Evolutionary conservation across 2,113 vertebrate species (phyloP), one percentile per base, ranked within the genome.

Genomic region (Stomatorhinus ivindoensis): DNA sequence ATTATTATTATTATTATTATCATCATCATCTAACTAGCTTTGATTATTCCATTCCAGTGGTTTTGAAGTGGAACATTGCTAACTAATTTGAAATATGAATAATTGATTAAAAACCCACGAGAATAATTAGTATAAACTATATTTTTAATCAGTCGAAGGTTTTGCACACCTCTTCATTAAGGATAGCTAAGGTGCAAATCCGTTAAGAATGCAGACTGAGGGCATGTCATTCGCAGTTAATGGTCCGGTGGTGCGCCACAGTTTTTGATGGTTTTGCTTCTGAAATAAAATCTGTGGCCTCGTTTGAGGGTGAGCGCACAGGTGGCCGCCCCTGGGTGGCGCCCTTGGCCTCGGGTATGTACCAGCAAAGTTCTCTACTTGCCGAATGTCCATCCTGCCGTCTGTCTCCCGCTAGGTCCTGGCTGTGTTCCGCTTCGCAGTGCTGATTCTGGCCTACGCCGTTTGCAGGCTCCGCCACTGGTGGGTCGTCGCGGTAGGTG

Each of bases 401-500:
- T 86, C 86, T 89, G 89, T 91, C 47, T 89, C 39, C 91, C 93
- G 92, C 15, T 90, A 99, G 98, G 94, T 98, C 88, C 95, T 99
- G 94, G 98, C 98, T 53, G 96, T 97, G 47, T 98, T 99, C 94
- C 96, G 98, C 92, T 99, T 99, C 91, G 96, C 97, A 87, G 93
- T 95, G 44, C 96, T 99, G 93, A 97, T 99, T 93, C 93, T 99
- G 94, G 97, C 97, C 1, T 99, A 99, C 93, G 98, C 98, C 19
- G 95, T 98, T 69, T 99, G 96, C 92, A 97, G 94, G 93, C 95
- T 99, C 44, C 96, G 94, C 83, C 98, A 99, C 90, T 99, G 98
- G 98, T 99, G 98, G 97, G 97, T 97, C 86, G 97, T 99, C 89
- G 98, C 98, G 90, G 98, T 99, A 93, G 95, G 98, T 97, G 47